Conservation (phyloP, 2,797 vertebrate species). For the Falco novaeseelandiae region DNA sequence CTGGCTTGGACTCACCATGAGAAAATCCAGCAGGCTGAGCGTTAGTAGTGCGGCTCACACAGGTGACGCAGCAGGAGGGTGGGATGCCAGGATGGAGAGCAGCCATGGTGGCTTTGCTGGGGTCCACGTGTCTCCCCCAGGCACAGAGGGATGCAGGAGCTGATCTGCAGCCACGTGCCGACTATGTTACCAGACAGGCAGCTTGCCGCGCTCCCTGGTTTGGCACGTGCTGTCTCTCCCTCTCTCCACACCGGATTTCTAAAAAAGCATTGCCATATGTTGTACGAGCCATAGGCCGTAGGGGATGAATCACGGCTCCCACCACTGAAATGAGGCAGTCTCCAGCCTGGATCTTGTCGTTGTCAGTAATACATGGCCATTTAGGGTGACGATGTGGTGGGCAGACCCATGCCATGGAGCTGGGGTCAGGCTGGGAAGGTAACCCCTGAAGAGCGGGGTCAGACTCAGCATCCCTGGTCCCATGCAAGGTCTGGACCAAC, state of each 20-base stretch:
- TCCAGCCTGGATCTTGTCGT: not conserved
- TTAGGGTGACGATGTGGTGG: not conserved
- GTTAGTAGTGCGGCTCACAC: not conserved
- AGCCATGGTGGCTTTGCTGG: too few relatives aligned
- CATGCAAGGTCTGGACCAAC: not conserved
- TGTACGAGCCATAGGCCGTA: not conserved
- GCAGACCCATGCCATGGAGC: rapidly evolving
- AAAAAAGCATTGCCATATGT: not conserved
- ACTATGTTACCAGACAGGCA: rapidly evolving
- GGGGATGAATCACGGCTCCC: not conserved
- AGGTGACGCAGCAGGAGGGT: not conserved
- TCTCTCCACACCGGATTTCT: not conserved
- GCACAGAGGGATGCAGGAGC: not conserved
- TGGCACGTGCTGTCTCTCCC: not conserved
- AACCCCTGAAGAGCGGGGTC: rapidly evolving
- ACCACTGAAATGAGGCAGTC: not conserved
- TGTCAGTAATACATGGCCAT: rapidly evolving
- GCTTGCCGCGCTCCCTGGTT: not conserved
- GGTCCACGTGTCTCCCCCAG: not conserved
- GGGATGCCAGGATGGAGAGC: not conserved
- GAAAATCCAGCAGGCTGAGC: not conserved
- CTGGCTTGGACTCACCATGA: not conserved
- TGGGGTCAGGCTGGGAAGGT: not conserved
- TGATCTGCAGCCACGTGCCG: rapidly evolving
- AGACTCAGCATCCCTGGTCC: not conserved